Evolutionary conservation across 2,113 vertebrate species (phyloP).

Genomic region (Sinocyclocheilus grahami): DNA sequence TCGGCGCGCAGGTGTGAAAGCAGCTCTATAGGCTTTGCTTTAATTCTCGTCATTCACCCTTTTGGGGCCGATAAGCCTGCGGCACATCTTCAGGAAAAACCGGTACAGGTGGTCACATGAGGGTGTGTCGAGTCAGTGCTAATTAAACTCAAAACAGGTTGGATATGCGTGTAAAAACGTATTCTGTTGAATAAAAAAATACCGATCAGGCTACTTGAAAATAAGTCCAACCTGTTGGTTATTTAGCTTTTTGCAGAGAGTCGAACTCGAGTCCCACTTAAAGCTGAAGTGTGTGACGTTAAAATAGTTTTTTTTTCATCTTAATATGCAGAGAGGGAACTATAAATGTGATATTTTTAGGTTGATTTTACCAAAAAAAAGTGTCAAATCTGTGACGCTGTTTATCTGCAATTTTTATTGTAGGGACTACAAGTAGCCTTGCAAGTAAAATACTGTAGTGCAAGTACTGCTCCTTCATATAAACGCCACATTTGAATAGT

Average conservation of each 20-base stretch:
- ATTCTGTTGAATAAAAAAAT: background rate
- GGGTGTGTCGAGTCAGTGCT: conserved; percentile 55
- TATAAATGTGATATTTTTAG: background rate
- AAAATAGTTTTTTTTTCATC: background rate
- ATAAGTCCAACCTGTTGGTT: background rate
- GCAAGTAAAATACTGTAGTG: background rate
- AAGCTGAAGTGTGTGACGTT: background rate
- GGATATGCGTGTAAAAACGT: conserved; percentile 31
- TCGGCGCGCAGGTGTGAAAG: conserved; percentile 38
- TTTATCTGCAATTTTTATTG: background rate
- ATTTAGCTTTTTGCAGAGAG: background rate
- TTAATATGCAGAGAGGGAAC: background rate
- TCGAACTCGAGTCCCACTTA: background rate
- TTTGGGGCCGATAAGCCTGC: conserved; percentile 56
- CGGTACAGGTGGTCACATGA: conserved; percentile 71
- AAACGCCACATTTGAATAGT: background rate
- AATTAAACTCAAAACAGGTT: conserved; percentile 49
- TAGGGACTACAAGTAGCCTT: background rate
- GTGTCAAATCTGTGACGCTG: background rate
- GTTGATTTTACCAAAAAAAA: background rate
- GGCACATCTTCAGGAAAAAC: conserved; percentile 79
- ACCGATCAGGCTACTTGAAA: background rate
- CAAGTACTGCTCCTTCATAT: background rate
- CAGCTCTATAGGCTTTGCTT: conserved; percentile 44
- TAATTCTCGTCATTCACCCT: conserved; percentile 47